Evolutionary conservation across 2,888 invertebrate genomes (phyloP).

Genomic region (Sarcophaga rosellei): DNA sequence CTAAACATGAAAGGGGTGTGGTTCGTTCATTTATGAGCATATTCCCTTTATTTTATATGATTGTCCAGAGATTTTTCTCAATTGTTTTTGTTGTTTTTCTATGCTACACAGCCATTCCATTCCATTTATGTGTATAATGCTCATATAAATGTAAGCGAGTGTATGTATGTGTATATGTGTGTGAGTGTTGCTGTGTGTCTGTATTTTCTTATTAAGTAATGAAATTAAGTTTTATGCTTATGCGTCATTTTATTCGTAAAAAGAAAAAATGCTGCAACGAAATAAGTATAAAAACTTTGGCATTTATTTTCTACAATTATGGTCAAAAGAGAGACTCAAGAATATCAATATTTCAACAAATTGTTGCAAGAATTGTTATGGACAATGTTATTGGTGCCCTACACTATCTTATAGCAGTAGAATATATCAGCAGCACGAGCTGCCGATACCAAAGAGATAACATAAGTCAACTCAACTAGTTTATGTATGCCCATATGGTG

Average conservation of each 20-base stretch:
- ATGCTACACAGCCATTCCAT: conserved; percentile 11
- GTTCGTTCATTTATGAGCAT: conserved; percentile 57
- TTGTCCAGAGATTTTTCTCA: conserved; percentile 63
- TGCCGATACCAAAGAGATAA: no score
- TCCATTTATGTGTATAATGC: conserved; percentile 8
- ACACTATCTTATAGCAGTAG: no score
- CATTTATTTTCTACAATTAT: conserved; percentile 8
- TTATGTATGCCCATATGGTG: no score
- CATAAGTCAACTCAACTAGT: no score
- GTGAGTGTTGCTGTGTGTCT: no score
- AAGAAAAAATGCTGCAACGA: neutral
- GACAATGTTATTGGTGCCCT: no score
- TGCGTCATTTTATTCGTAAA: conserved; percentile 33
- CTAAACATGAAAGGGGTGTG: conserved; percentile 67
- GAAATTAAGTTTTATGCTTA: conserved; percentile 65
- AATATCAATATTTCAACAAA: no score
- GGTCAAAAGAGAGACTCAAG: neutral
- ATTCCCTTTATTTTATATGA: conserved; percentile 51
- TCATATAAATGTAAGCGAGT: neutral
- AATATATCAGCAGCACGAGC: no score
- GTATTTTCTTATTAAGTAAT: conserved; percentile 66
- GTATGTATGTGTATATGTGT: neutral
- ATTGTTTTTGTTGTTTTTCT: neutral
- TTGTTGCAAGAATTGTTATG: no score
- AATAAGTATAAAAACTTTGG: neutral